Evolutionary conservation across 2,113 vertebrate species (phyloP).

Genomic region (Phycodurus eques): DNA sequence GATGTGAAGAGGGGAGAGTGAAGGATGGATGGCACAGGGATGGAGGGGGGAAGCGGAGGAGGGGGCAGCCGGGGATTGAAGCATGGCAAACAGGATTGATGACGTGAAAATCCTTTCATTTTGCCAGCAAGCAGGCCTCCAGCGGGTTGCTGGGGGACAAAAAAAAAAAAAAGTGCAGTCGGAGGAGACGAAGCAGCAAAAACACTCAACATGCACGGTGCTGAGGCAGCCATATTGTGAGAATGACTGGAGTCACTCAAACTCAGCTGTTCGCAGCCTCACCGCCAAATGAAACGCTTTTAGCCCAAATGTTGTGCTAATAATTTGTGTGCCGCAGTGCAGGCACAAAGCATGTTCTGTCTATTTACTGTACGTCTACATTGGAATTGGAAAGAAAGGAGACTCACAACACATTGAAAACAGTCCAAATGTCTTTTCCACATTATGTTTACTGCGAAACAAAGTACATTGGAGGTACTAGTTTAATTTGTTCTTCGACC

Average conservation of each 20-base stretch:
- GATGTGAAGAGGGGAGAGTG: conserved; percentile 11
- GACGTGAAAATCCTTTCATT: conserved; percentile 42
- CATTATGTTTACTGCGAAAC: too few relatives aligned
- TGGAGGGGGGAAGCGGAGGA: background rate
- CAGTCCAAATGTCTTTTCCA: too few relatives aligned
- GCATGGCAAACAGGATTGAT: conserved; percentile 45
- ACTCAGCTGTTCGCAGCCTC: background rate
- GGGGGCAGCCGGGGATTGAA: conserved; percentile 13
- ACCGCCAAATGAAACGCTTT: background rate
- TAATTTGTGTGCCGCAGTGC: background rate
- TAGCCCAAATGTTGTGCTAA: background rate
- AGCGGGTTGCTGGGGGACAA: conserved; percentile 5
- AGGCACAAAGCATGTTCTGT: background rate
- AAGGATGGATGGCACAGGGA: conserved; percentile 3
- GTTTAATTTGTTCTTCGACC: too few relatives aligned
- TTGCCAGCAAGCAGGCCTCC: conserved; percentile 20
- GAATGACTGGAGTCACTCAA: conserved; percentile 2
- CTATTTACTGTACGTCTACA: background rate
- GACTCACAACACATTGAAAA: too few relatives aligned
- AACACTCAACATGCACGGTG: conserved; percentile 9
- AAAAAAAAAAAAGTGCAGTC: conserved; percentile 12
- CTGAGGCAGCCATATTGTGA: background rate
- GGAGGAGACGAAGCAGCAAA: conserved; percentile 4
- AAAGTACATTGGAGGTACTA: too few relatives aligned
- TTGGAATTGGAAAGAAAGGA: too few relatives aligned